Evolutionary conservation across 2,888 invertebrate genomes (phyloP).

Genomic region (Chymomyza procnemis): DNA sequence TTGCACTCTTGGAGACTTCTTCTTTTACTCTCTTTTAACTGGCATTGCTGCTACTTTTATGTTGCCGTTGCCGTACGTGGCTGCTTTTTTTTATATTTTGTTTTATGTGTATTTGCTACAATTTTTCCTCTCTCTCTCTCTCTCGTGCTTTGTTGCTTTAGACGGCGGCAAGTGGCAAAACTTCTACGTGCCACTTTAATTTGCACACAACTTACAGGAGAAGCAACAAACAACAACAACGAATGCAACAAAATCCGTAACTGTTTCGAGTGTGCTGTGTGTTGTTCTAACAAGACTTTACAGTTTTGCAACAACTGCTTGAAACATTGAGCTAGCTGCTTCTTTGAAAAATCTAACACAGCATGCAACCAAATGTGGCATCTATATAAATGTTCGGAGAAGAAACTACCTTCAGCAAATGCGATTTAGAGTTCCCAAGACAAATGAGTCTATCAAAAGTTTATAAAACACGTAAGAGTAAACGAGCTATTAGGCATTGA

Average conservation of each 20-base stretch:
- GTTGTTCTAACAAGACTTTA: not conserved
- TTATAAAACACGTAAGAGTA: too few species aligned
- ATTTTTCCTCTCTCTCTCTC: not conserved
- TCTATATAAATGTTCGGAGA: too few species aligned
- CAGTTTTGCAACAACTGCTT: not conserved
- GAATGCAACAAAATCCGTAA: not conserved
- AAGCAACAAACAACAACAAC: not conserved
- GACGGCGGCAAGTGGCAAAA: not conserved
- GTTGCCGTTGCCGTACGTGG: not conserved
- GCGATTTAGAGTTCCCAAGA: too few species aligned
- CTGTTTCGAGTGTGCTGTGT: not conserved
- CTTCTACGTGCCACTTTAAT: constrained; percentile 4
- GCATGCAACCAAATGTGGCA: not conserved
- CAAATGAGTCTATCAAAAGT: too few species aligned
- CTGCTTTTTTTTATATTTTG: not conserved
- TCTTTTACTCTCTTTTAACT: not conserved
- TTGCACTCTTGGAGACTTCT: constrained; percentile 36
- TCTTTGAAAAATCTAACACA: not conserved
- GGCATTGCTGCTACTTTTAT: not conserved
- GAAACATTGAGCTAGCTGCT: constrained; percentile 1
- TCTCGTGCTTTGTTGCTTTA: not conserved
- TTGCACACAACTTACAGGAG: not conserved
- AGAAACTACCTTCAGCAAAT: too few species aligned
- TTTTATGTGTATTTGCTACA: not conserved
- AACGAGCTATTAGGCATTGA: too few species aligned